Evolutionary conservation across 2,113 vertebrate genomes (phyloP).

Genomic region (Laticauda colubrina): DNA sequence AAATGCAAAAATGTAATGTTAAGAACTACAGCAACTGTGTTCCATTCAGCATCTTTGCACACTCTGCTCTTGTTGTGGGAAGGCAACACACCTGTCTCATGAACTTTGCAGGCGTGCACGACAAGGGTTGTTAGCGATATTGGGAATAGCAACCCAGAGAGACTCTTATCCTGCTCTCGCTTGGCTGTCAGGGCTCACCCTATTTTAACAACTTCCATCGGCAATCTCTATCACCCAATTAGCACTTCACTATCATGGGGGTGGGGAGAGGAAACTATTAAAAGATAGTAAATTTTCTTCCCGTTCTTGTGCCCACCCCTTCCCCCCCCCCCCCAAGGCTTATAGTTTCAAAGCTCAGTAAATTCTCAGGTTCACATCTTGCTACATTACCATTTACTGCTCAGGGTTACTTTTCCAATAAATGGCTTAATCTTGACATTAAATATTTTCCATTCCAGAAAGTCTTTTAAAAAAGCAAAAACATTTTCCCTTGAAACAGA

Average conservation of each 20-base stretch:
- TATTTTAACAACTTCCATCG: conserved; percentile 30
- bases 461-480: neutral
- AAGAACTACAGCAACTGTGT: neutral
- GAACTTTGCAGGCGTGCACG: neutral
- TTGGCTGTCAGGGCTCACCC: neutral
- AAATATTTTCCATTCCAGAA: neutral
- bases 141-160: conserved; percentile 35
- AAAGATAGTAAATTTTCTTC: conserved; percentile 37
- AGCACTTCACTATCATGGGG: conserved; percentile 21
- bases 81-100: neutral
- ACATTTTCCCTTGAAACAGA: neutral
- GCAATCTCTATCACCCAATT: conserved; percentile 41
- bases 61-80: neutral
- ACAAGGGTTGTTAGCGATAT: conserved; percentile 12
- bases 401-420: neutral
- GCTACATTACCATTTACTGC: conserved; percentile 34
- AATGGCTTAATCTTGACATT: neutral
- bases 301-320: conserved; percentile 16
- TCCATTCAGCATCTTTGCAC: neutral
- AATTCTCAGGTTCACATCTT: neutral
- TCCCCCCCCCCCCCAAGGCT: neutral
- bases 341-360: neutral
- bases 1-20: neutral
- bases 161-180: neutral
- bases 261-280: neutral